Evolutionary conservation across 92 coral and sea anemone genomes (phyloP).

Genomic region (Pocillopora grandis): DNA sequence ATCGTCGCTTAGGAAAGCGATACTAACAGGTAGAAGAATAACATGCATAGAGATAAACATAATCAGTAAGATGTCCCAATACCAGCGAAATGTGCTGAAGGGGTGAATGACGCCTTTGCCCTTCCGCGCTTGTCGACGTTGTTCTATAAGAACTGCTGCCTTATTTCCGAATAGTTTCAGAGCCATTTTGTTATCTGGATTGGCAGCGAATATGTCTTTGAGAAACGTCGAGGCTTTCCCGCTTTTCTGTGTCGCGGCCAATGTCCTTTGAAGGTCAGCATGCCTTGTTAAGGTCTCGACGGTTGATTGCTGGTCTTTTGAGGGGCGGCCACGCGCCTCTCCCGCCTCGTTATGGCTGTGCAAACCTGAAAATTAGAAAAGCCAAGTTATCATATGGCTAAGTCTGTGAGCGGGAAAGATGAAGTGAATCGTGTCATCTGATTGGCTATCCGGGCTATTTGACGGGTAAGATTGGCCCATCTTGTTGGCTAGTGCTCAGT

Average conservation of each 20-base stretch:
- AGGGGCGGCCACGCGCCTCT: background rate
- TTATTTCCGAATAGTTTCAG: slow-evolving; percentile 93
- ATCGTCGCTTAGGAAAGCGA: slow-evolving; percentile 94
- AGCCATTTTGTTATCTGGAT: slow-evolving; percentile 96
- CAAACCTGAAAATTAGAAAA: background rate
- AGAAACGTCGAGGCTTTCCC: slow-evolving; percentile 30
- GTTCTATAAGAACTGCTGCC: slow-evolving; percentile 94
- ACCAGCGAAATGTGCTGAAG: slow-evolving; percentile 98
- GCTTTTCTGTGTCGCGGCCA: background rate
- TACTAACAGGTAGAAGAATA: slow-evolving; percentile 89
- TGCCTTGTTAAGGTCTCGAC: slow-evolving; percentile 29
- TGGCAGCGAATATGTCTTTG: slow-evolving; percentile 79
- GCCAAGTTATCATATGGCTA: no score
- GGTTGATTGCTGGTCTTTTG: background rate
- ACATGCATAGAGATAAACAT: slow-evolving; percentile 86
- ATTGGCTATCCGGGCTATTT: no score
- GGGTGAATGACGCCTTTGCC: slow-evolving; percentile 93
- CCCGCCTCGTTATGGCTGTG: background rate
- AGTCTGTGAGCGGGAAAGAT: no score
- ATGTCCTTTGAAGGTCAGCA: slow-evolving; percentile 16
- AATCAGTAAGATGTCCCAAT: slow-evolving; percentile 93
- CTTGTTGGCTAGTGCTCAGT: no score
- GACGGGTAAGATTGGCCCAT: no score
- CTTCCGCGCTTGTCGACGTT: slow-evolving; percentile 75
- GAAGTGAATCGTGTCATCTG: no score